Conservation (phyloP, 2,113 vertebrate genomes). For the Apeltes quadracus region DNA sequence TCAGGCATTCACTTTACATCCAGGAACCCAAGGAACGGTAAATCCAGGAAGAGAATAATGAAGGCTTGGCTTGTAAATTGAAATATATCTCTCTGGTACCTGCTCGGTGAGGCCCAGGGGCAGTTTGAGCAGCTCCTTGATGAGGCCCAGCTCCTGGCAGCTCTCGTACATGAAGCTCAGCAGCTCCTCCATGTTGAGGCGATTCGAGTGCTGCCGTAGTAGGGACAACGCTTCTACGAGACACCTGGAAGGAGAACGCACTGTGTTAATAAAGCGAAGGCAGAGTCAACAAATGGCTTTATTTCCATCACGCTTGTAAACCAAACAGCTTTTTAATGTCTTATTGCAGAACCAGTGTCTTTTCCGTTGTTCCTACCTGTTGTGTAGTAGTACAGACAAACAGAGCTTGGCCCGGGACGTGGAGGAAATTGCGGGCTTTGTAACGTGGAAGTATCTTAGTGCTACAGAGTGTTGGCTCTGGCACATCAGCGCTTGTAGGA, state of each 20-base stretch:
- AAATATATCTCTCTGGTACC: slow-evolving; percentile 71
- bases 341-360: neutral
- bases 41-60: neutral
- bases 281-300: neutral
- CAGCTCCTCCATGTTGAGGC: slow-evolving; percentile 84
- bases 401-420: slow-evolving; percentile 84
- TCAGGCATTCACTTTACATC: neutral
- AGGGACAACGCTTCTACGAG: slow-evolving; percentile 91
- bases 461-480: slow-evolving; percentile 88
- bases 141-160: slow-evolving; percentile 90
- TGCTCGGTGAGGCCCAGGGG: slow-evolving; percentile 88
- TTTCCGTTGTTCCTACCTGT: slow-evolving; percentile 80
- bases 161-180: slow-evolving; percentile 86
- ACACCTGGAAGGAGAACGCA: slow-evolving; percentile 76
- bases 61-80: neutral
- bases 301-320: neutral
- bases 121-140: slow-evolving; percentile 92
- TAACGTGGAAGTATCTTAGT: slow-evolving; percentile 88
- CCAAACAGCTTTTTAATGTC: too few relatives aligned
- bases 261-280: slow-evolving; percentile 1
- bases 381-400: slow-evolving; percentile 90
- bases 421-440: slow-evolving; percentile 83
- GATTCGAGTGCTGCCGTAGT: slow-evolving; percentile 84
- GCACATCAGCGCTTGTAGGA: slow-evolving; percentile 90
- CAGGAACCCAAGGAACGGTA: neutral